Evolutionary conservation across 2,888 invertebrate genomes (phyloP).

Genomic region (Thecocarcelia acutangulata): DNA sequence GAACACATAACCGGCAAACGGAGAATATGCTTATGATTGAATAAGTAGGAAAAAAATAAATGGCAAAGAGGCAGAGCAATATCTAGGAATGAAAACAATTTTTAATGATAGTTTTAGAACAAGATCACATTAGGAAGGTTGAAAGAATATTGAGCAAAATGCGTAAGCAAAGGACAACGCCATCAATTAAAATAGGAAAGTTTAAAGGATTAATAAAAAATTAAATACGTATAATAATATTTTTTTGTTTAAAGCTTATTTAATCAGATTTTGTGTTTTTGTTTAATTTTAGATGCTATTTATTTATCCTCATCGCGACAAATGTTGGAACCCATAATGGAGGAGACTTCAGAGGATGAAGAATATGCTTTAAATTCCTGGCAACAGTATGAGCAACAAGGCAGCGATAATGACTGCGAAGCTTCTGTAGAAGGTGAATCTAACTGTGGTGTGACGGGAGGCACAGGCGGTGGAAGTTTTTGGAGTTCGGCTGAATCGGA

Average conservation of each 20-base stretch:
- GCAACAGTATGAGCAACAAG: constrained; percentile 76
- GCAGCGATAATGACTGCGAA: constrained; percentile 52
- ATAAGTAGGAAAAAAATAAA: background rate
- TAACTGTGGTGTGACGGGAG: constrained; percentile 13
- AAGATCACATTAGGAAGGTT: constrained; percentile 62
- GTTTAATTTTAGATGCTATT: constrained; percentile 76
- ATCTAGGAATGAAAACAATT: constrained; percentile 33
- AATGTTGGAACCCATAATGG: constrained; percentile 91
- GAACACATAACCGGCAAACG: constrained; percentile 40
- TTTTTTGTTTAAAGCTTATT: no score
- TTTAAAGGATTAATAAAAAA: background rate
- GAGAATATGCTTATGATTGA: constrained; percentile 8
- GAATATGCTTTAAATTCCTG: constrained; percentile 79
- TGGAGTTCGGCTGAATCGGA: constrained; percentile 88
- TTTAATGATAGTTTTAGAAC: constrained; percentile 59
- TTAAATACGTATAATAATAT: background rate
- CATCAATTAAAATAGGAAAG: constrained; percentile 37
- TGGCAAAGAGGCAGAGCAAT: constrained; percentile 16
- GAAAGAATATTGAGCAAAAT: constrained; percentile 36
- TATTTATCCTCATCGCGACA: constrained; percentile 80
- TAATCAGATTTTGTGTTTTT: background rate
- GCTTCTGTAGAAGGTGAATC: constrained; percentile 53
- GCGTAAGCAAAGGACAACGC: constrained; percentile 55
- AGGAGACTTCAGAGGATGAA: constrained; percentile 92
- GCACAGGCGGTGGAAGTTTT: constrained; percentile 70